Percentiles rank a stretch among this genome's conserved stretches.
Evolutionary conservation across 2,113 vertebrate genomes (phyloP).

Genomic region (Syngnathus scovelli): DNA sequence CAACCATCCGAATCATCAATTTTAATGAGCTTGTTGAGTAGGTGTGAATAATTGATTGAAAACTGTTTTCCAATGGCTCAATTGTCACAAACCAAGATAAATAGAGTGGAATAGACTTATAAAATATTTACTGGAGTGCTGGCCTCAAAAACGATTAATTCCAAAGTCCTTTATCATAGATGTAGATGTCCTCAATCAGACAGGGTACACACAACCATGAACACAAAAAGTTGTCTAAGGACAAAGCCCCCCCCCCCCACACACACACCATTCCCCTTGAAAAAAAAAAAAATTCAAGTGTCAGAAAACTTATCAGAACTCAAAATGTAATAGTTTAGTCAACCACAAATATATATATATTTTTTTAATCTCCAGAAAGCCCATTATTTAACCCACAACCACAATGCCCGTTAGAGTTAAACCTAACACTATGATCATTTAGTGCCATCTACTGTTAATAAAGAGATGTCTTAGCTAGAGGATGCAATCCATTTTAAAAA

Average conservation of each 20-base stretch:
- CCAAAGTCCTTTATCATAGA: conserved; percentile 79
- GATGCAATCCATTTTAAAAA: conserved; percentile 17
- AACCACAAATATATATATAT: too few relatives aligned
- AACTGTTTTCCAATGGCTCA: conserved; percentile 85
- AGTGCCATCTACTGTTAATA: conserved; percentile 77
- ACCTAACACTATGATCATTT: conserved; percentile 56
- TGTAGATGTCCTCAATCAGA: conserved; percentile 30
- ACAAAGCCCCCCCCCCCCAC: not conserved
- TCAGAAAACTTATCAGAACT: not conserved
- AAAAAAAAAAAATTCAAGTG: not conserved
- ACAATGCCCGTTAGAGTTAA: conserved; percentile 24
- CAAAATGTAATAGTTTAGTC: not conserved
- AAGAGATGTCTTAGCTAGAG: conserved; percentile 38
- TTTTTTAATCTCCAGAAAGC: conserved; percentile 2
- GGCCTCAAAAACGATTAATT: conserved; percentile 82
- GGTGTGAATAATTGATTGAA: conserved; percentile 89
- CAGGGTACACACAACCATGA: conserved; percentile 25
- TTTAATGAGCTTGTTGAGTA: conserved; percentile 83
- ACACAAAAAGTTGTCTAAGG: conserved; percentile 11
- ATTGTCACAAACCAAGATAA: conserved; percentile 95
- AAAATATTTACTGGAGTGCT: conserved; percentile 91
- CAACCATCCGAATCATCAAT: conserved; percentile 68
- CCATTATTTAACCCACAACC: conserved; percentile 16
- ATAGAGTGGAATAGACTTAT: conserved; percentile 93
- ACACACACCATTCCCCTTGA: not conserved